Conservation (phyloP, 2,888 invertebrate species). For the Lobophora halterata region DNA sequence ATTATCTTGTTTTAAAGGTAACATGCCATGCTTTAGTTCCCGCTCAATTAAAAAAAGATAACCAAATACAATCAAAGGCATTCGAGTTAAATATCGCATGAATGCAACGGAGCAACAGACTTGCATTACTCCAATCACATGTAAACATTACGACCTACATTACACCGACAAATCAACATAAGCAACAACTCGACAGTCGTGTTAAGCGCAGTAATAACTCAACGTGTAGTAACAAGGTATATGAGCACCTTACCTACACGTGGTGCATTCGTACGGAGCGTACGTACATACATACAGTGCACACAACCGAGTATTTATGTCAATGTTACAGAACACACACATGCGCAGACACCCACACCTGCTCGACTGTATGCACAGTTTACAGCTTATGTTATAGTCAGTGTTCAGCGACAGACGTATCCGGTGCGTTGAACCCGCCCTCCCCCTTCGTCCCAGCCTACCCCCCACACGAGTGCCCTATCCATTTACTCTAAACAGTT, state of each 20-base stretch:
- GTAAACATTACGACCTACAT: constrained; percentile 67
- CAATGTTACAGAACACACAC: constrained; percentile 70
- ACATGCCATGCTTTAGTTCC: too few relatives aligned
- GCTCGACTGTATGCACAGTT: constrained; percentile 48
- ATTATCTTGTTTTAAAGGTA: too few relatives aligned
- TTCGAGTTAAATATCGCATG: constrained; percentile 45
- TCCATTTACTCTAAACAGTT: constrained; percentile 34
- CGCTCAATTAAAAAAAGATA: constrained; percentile 1
- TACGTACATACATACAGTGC: constrained; percentile 33
- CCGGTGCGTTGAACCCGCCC: constrained; percentile 76
- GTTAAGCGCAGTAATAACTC: constrained; percentile 60
- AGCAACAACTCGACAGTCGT: constrained; percentile 48
- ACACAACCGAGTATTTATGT: constrained; percentile 70
- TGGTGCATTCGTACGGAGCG: constrained; percentile 34
- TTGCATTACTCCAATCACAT: constrained; percentile 53
- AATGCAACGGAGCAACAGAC: constrained; percentile 40
- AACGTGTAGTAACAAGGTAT: too few relatives aligned
- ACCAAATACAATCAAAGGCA: constrained; percentile 26
- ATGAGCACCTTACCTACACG: too few relatives aligned
- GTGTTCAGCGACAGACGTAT: constrained; percentile 66
- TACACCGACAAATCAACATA: constrained; percentile 56
- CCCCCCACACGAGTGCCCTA: constrained; percentile 36
- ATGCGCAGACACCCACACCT: constrained; percentile 53
- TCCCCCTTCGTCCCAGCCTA: constrained; percentile 45
- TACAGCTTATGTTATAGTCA: constrained; percentile 43